phyloP scores from a whole-genome alignment of 2,888 invertebrate genomes.

The Miltochrista miniata region DNA sequence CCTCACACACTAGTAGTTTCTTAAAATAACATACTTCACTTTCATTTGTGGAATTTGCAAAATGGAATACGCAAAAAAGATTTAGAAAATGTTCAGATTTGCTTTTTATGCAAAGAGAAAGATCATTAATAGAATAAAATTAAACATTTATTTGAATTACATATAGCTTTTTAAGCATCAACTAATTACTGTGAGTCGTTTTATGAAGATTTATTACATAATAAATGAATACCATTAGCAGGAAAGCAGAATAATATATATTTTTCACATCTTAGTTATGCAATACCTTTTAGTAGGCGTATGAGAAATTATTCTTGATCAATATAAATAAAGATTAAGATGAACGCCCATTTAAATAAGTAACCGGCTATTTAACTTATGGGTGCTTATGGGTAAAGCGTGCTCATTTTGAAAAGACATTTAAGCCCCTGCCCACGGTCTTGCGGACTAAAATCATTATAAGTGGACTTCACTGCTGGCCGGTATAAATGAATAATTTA shows the following conservation, averaged over 20 bases:
- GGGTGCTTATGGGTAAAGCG: slow-evolving; percentile 1
- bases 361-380: slow-evolving; percentile 1
- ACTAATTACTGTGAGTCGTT: slow-evolving; percentile 23
- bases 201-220: slow-evolving; percentile 28
- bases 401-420: not conserved
- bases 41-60: not conserved
- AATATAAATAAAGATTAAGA: slow-evolving; percentile 30
- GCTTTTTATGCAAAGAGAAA: not conserved
- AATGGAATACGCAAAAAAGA: not conserved
- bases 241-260: slow-evolving; percentile 13
- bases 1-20: not conserved
- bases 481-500: not conserved
- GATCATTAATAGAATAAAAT: not conserved
- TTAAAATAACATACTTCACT: not conserved
- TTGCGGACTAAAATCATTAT: not conserved
- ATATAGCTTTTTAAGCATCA: slow-evolving; percentile 24
- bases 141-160: slow-evolving; percentile 12
- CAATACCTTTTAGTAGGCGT: slow-evolving; percentile 30
- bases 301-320: slow-evolving; percentile 33
- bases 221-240: slow-evolving; percentile 30
- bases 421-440: not conserved
- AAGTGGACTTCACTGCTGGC: not conserved
- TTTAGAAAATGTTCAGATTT: not conserved
- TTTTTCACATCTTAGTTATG: slow-evolving; percentile 33
- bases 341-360: slow-evolving; percentile 4